These are phyloP conservation scores for Globodera ellingtonae DNA, from an alignment of 1,140 invertebrate species.

Conservation along the genomic window DNA sequence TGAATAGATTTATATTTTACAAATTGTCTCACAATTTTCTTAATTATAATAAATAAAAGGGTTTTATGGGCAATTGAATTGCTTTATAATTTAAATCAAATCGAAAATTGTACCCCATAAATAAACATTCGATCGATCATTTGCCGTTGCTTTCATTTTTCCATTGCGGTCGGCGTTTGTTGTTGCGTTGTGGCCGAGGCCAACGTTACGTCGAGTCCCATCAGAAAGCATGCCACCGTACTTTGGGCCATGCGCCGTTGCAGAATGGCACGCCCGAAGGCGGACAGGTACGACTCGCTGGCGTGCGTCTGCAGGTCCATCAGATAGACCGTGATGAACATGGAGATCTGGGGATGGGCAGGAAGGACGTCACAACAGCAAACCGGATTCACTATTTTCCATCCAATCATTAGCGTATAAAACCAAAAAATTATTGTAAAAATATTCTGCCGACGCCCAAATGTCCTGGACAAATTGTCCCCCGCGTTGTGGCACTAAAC, in stretches of 20 bases:
- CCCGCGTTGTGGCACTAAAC: no score
- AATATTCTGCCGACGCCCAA: not conserved
- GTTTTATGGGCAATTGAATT: no score
- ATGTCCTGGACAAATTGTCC: not conserved
- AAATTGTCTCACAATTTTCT: no score
- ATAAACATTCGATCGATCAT: not conserved
- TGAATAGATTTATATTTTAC: no score
- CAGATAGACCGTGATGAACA: constrained; percentile 65
- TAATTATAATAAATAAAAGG: no score
- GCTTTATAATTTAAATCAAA: no score
- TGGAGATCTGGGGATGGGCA: constrained; percentile 54
- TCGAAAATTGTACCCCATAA: not conserved
- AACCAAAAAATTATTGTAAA: not conserved
- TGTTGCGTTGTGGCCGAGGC: constrained; percentile 22
- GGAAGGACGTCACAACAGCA: not conserved
- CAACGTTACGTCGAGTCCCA: constrained; percentile 62
- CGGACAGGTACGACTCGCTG: constrained; percentile 61
- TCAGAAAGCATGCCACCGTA: constrained; percentile 63
- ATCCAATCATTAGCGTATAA: no score
- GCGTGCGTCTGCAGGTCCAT: constrained; percentile 64
- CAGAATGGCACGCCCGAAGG: constrained; percentile 62
- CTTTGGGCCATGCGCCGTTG: constrained; percentile 64
- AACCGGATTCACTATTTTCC: no score
- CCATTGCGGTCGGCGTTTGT: not conserved
- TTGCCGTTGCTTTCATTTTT: not conserved